A percentile compares a stretch with the other conserved stretches of the same genome.
Conservation (phyloP, 2,113 vertebrate species). For the Apus apus region DNA sequence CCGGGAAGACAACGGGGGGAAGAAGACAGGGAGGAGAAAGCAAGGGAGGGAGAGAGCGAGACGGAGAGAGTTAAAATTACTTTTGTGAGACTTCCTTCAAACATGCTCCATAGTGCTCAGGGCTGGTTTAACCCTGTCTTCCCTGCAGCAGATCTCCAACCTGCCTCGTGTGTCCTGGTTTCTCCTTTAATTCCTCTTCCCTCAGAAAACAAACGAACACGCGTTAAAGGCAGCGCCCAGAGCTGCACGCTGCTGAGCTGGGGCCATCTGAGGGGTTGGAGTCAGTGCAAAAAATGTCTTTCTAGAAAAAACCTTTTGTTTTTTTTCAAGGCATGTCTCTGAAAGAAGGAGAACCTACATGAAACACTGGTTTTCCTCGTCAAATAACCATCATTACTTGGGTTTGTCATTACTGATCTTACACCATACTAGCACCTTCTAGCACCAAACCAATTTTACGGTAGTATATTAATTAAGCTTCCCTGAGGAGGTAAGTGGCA, state of each 20-base stretch:
- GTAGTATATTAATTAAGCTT: neutral
- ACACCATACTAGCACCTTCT: neutral
- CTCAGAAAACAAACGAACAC: neutral
- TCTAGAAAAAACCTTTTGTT: neutral
- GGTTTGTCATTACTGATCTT: neutral
- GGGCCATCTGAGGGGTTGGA: neutral
- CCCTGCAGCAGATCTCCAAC: constrained; percentile 19
- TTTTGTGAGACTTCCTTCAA: constrained; percentile 73
- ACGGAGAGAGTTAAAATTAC: constrained; percentile 72
- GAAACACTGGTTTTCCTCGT: neutral
- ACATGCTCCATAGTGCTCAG: constrained; percentile 42
- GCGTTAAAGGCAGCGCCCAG: neutral
- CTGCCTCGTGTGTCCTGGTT: neutral
- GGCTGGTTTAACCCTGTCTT: constrained; percentile 74
- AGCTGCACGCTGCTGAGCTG: neutral
- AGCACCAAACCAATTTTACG: neutral
- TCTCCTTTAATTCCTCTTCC: neutral
- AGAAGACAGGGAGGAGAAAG: constrained; percentile 37
- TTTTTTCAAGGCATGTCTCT: neutral
- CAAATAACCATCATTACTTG: neutral
- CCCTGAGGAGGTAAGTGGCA: accelerated
- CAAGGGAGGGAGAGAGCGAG: constrained; percentile 48
- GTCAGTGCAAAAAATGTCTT: neutral
- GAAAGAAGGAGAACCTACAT: neutral
- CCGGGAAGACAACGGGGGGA: constrained; percentile 39